Percentiles rank a stretch among this genome's conserved stretches.
phyloP scores from a whole-genome alignment of 2,797 vertebrate species.

The Esox masquinongy region DNA sequence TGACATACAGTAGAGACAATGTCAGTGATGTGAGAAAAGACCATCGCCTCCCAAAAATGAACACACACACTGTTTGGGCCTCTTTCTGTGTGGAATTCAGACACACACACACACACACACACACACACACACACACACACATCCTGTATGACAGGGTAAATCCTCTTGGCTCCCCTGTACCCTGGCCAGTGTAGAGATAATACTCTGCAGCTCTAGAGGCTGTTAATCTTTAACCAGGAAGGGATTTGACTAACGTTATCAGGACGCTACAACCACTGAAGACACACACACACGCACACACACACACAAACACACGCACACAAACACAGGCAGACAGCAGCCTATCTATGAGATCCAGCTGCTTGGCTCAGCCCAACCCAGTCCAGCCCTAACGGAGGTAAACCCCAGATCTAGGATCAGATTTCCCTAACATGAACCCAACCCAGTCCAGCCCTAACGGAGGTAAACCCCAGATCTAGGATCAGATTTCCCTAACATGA shows the following conservation, averaged over 20 bases:
- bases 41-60: conserved; percentile 60
- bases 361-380: conserved; percentile 17
- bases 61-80: conserved; percentile 51
- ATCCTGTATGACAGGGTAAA: conserved; percentile 54
- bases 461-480: neutral
- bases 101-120: conserved; percentile 25
- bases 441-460: neutral
- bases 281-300: neutral
- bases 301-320: neutral
- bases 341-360: conserved; percentile 68
- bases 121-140: conserved; percentile 33
- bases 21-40: conserved; percentile 67
- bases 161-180: conserved; percentile 75
- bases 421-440: neutral
- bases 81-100: conserved; percentile 64
- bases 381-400: neutral
- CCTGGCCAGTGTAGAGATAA: conserved; percentile 72
- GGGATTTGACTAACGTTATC: conserved; percentile 76
- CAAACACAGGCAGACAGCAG: no score
- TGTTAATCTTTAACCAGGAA: conserved; percentile 82
- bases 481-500: neutral
- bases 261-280: conserved; percentile 73
- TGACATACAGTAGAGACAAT: conserved; percentile 62
- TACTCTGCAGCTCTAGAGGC: conserved; percentile 69
- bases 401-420: neutral